Percentiles rank a stretch among this genome's conserved stretches.
phyloP scores from a whole-genome alignment of 2,888 invertebrate genomes.

The Diplolepis rosae region DNA sequence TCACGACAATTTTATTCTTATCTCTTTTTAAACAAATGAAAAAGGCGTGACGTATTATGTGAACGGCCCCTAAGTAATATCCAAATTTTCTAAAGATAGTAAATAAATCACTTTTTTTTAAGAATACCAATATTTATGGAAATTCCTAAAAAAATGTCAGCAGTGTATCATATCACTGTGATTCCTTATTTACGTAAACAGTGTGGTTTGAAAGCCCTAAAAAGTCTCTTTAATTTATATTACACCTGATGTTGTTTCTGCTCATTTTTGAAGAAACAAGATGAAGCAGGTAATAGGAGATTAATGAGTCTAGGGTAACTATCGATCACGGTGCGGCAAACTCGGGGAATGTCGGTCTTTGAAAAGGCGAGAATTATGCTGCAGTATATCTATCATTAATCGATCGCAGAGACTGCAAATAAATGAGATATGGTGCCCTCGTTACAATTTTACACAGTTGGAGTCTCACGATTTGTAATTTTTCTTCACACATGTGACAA shows the following conservation, averaged over 20 bases:
- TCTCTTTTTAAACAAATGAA: too few species aligned
- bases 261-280: neutral
- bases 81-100: too few species aligned
- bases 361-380: slow-evolving; percentile 46
- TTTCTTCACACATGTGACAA: slow-evolving; percentile 26
- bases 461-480: slow-evolving; percentile 34
- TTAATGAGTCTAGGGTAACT: slow-evolving; percentile 57
- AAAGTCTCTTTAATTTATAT: too few species aligned
- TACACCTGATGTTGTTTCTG: neutral
- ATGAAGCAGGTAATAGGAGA: slow-evolving; percentile 40
- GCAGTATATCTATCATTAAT: slow-evolving; percentile 54
- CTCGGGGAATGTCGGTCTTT: slow-evolving; percentile 54
- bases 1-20: too few species aligned
- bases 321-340: slow-evolving; percentile 57
- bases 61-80: too few species aligned
- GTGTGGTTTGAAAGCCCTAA: too few species aligned
- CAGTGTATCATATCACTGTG: too few species aligned
- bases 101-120: too few species aligned
- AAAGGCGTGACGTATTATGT: too few species aligned
- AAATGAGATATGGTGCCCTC: slow-evolving; percentile 31
- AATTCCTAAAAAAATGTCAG: too few species aligned
- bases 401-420: slow-evolving; percentile 47
- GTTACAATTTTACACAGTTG: slow-evolving; percentile 19
- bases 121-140: too few species aligned
- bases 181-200: too few species aligned